phyloP scores from a whole-genome alignment of 2,113 vertebrate genomes.

The Crotophaga sulcirostris region DNA sequence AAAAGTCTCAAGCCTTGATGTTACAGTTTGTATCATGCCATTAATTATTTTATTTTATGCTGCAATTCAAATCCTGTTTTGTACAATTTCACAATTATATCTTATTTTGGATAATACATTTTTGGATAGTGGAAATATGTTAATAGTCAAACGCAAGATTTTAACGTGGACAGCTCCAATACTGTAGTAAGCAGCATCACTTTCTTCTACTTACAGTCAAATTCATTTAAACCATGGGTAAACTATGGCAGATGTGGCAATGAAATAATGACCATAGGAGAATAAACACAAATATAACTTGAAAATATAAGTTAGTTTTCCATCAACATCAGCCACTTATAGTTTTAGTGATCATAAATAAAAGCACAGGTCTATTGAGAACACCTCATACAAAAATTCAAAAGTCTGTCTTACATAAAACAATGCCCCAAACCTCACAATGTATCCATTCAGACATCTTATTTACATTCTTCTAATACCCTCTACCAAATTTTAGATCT shows the following conservation, averaged over 20 bases:
- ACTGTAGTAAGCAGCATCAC: neutral
- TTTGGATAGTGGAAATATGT: neutral
- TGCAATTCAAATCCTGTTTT: neutral
- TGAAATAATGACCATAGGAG: neutral
- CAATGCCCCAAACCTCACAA: neutral
- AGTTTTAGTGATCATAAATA: neutral
- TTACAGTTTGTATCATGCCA: neutral
- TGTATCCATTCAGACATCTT: neutral
- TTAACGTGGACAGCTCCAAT: neutral
- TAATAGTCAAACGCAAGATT: neutral
- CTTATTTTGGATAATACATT: neutral
- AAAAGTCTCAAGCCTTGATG: neutral
- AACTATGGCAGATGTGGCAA: neutral
- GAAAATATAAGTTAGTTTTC: neutral
- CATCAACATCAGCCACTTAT: neutral
- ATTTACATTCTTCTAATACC: neutral
- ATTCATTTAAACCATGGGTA: neutral
- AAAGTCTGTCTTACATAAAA: neutral
- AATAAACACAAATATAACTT: neutral
- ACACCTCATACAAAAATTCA: neutral
- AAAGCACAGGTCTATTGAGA: neutral
- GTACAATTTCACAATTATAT: neutral
- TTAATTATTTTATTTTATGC: neutral
- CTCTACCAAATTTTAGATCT: neutral
- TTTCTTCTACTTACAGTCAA: neutral